Conservation (phyloP, 1,140 invertebrate species). For the Hyles euphorbiae region DNA sequence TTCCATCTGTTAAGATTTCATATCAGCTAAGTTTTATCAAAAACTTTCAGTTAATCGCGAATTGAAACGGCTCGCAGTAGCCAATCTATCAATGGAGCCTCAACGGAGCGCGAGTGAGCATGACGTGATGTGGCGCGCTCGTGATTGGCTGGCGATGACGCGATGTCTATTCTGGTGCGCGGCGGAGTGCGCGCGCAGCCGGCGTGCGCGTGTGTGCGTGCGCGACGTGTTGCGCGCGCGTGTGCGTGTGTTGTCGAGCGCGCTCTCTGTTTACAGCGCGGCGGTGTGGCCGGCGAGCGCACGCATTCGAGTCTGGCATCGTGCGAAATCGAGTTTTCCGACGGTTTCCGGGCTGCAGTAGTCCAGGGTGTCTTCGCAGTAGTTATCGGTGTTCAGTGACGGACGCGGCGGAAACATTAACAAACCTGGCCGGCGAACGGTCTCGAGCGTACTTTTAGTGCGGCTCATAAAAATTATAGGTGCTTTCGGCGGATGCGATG, state of each 20-base stretch:
- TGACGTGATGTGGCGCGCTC: slow-evolving; percentile 40
- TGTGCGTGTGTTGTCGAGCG: slow-evolving; percentile 66
- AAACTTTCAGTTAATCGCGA: slow-evolving; percentile 72
- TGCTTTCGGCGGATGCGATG: slow-evolving; percentile 72
- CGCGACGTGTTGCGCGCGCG: slow-evolving; percentile 29
- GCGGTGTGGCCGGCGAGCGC: slow-evolving; percentile 63
- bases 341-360: slow-evolving; percentile 48
- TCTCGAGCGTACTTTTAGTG: slow-evolving; percentile 45
- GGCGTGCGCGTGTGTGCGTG: slow-evolving; percentile 38
- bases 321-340: slow-evolving; percentile 62
- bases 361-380: slow-evolving; percentile 61
- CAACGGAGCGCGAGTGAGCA: slow-evolving; percentile 40
- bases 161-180: slow-evolving; percentile 58
- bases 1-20: slow-evolving; percentile 49
- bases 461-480: slow-evolving; percentile 64
- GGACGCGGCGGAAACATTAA: slow-evolving; percentile 49
- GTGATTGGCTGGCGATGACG: slow-evolving; percentile 55
- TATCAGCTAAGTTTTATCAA: slow-evolving; percentile 69
- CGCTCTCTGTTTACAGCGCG: slow-evolving; percentile 69
- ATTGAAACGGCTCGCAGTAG: slow-evolving; percentile 61
- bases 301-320: slow-evolving; percentile 55
- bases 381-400: slow-evolving; percentile 61
- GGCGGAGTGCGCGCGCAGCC: slow-evolving; percentile 58
- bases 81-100: slow-evolving; percentile 64
- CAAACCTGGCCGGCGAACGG: slow-evolving; percentile 22